Base-by-base conservation (phyloP, 2,888 invertebrate species). In the Tetragnatha montana region DNA sequence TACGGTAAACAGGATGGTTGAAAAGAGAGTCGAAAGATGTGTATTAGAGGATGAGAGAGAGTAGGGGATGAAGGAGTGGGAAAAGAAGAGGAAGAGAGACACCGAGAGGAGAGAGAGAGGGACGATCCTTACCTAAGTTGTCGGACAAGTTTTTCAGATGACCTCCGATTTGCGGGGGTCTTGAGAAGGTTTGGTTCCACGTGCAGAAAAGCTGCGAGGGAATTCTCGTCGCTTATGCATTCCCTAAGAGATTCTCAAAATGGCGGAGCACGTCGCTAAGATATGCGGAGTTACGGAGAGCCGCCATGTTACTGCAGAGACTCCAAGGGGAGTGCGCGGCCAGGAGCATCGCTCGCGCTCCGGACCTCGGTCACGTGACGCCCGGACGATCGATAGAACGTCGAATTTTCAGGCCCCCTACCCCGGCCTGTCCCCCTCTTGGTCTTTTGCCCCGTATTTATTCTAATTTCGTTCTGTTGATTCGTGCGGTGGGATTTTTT, bases 221-320 rank as follows among this genome's bases (percentile, higher is more conserved):
- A 81, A 80, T 81, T 89, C 85, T 76, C 81, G 81, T 19, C 75
- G 71, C 71, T 85, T 89, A 89, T 85, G 89, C 89, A 89, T 89
- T 85, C 85, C 89, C 89, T 81, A 85, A 71, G 22, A 89, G 81
- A 71, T 85, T 89, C 85, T 81, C 89, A 85, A 89, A 85, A 89
- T 89, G 89, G 89, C 89, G 89, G 89, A 89, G 85, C 70, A 81
- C 75, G 75, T 80, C 89, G 74, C 80, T 69, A 50, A 75, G 75
- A 75, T 69, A 75, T 85, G 89, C 89, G 76, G 85, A 51, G 19
- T 70, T 81, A 71, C 86, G 35, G 8, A 86, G 68, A 51, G 80
- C 80, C 85, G 89, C 89, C 89, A 89, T 89, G 85, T 76, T 71
- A 89, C 88, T 89, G 89, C 89, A 85, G 89, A 89, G 85, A 85